phyloP scores from a whole-genome alignment of 2,888 invertebrate species.

The Caenorhabditis afra region DNA sequence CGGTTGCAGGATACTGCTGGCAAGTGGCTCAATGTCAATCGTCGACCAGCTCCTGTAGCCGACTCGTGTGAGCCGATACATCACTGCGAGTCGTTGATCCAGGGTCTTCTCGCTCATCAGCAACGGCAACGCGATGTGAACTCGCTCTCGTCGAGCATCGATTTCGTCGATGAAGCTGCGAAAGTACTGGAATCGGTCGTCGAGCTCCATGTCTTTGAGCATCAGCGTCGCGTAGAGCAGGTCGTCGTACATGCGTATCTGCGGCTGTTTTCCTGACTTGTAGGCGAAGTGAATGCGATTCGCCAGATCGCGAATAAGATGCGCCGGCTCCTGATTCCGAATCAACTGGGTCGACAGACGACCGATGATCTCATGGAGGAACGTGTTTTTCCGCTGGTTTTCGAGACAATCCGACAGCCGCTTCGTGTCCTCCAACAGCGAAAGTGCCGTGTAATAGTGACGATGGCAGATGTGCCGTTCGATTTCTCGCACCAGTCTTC shows the following conservation, averaged over 20 bases:
- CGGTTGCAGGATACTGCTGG: conserved; percentile 60
- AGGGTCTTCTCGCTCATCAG: conserved; percentile 54
- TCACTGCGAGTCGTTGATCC: conserved; percentile 58
- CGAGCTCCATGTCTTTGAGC: conserved; percentile 61
- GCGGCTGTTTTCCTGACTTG: conserved; percentile 43
- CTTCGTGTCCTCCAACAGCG: conserved; percentile 65
- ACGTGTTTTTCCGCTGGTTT: conserved; percentile 60
- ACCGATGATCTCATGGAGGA: conserved; percentile 57
- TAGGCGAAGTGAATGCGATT: conserved; percentile 65
- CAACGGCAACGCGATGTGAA: conserved; percentile 70
- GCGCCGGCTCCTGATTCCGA: conserved; percentile 50
- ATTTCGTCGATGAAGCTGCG: conserved; percentile 67
- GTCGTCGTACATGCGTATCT: conserved; percentile 67
- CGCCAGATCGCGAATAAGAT: conserved; percentile 64
- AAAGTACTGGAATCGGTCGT: conserved; percentile 66
- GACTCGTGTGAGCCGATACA: conserved; percentile 60
- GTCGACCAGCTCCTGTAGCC: conserved; percentile 67
- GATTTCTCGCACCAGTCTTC: conserved; percentile 65
- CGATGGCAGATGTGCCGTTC: conserved; percentile 70
- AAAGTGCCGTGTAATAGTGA: conserved; percentile 70
- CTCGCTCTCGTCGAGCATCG: conserved; percentile 65
- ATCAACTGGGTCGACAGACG: conserved; percentile 64
- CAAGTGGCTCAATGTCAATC: conserved; percentile 51
- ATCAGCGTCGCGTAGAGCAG: conserved; percentile 64
- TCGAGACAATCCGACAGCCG: conserved; percentile 60